Base-by-base conservation (phyloP, 1,140 invertebrate species). In the Octopus sinensis region DNA sequence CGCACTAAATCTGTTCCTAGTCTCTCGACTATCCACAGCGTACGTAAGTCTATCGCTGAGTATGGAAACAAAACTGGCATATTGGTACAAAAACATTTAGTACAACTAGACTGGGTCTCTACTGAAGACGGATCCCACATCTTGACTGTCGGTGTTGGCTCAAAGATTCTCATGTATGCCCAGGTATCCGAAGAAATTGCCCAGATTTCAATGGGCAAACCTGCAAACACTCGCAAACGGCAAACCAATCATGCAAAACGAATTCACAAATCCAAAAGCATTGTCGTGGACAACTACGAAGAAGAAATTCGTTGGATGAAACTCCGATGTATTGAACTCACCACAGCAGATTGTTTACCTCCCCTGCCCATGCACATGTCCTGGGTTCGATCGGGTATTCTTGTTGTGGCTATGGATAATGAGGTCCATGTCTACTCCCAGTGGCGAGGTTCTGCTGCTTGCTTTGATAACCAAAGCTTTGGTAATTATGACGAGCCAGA, bases 381-480 rank as follows among this genome's bases (percentile, higher is more conserved):
- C 0, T 99, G 98, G 98, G 97, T 99, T 0, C 93, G 98, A 54
- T 97, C 98, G 87, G 98, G 98, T 5, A 97, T 99, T 83, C 92
- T 99, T 5, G 96, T 99, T 0, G 97, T 99, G 6, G 98, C 97
- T 51, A 99, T 99, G 97, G 97, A 99, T 88, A 99, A 97, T 54
- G 98, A 99, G 90, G 99, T 99, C 96, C 97, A 99, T 87, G 97
- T 99, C 0, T 99, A 99, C 89, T 98, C 97, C 0, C 98, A 99
- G 89, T 99, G 98, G 98, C 88, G 85, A 53, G 86, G 86, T 73
- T 84, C 85, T 54, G 81, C 81, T 9, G 81, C 81, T 9, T 83
- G 85, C 81, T 71, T 76, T 12, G 84, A 86, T n/a, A 56, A 78
- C 4, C 56, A 62, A 53, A 75, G 86, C 77, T 82, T 83, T 79